Percentiles rank a stretch among this genome's conserved stretches.
phyloP scores from a whole-genome alignment of 2,888 invertebrate genomes.

The Diogma glabrata region DNA sequence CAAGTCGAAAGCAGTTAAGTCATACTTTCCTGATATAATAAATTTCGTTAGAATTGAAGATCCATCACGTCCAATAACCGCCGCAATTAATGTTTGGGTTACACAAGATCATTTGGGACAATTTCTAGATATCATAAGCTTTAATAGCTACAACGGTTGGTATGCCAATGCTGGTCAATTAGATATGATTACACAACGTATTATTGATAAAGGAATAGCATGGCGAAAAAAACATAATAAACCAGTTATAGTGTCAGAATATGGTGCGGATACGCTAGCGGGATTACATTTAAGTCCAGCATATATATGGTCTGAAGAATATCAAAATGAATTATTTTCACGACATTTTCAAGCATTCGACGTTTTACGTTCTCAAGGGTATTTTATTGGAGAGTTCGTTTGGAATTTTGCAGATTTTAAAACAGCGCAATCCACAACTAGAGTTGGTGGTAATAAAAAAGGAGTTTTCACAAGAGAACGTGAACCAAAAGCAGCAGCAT shows the following conservation, averaged over 20 bases:
- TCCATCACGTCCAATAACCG: constrained; percentile 72
- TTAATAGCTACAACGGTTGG: constrained; percentile 98
- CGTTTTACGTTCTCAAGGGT: constrained; percentile 53
- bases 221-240: constrained; percentile 77
- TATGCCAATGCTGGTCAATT: constrained; percentile 74
- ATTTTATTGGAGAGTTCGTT: constrained; percentile 91
- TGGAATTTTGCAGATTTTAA: constrained; percentile 99
- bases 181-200: constrained; percentile 58
- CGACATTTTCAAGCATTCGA: constrained; percentile 91
- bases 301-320: constrained; percentile 93
- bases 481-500: constrained; percentile 83
- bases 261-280: constrained; percentile 88
- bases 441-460: constrained; percentile 83
- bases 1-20: constrained; percentile 50
- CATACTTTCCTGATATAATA: constrained; percentile 76
- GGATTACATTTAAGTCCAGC: constrained; percentile 80
- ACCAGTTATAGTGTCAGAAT: constrained; percentile 88
- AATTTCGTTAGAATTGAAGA: constrained; percentile 68
- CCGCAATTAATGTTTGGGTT: constrained; percentile 55
- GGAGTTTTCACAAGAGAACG: constrained; percentile 85
- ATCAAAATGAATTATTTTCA: constrained; percentile 70
- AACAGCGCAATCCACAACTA: constrained; percentile 71
- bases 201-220: constrained; percentile 60
- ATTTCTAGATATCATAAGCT: constrained; percentile 73
- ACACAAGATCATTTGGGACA: constrained; percentile 40